Evolutionary conservation across 2,888 invertebrate species (phyloP).

Genomic region (Pemphredon lugubris): DNA sequence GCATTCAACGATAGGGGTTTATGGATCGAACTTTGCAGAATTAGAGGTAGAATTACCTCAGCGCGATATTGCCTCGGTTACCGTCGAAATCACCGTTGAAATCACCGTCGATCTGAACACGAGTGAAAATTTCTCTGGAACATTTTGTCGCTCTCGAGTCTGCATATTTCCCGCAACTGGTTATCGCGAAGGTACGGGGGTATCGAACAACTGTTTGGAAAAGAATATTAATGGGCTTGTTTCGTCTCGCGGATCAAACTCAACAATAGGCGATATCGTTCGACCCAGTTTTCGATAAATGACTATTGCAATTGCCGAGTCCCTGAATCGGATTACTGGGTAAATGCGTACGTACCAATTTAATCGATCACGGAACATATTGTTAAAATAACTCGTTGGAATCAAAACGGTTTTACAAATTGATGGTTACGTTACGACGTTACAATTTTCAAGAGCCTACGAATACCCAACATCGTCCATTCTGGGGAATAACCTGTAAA

Average conservation of each 20-base stretch:
- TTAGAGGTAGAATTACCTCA: neutral
- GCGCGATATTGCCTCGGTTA: neutral
- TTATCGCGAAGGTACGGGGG: neutral
- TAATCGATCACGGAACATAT: conserved; percentile 3
- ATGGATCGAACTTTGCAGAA: neutral
- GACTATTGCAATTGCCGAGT: conserved; percentile 35
- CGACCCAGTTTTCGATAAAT: conserved; percentile 56
- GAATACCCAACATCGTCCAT: no score
- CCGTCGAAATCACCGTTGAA: no score
- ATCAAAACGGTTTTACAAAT: neutral
- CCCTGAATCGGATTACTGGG: conserved; percentile 46
- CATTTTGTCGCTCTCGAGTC: no score
- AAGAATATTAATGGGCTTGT: conserved; percentile 24
- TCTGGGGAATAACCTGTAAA: no score
- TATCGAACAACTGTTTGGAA: neutral
- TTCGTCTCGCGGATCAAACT: conserved; percentile 46
- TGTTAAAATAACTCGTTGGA: neutral
- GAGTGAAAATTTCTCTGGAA: no score
- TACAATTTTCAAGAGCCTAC: no score
- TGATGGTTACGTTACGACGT: no score
- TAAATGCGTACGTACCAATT: conserved; percentile 31
- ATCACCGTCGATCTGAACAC: no score
- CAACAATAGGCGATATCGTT: conserved; percentile 55
- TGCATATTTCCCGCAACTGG: no score
- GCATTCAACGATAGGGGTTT: neutral